These are phyloP conservation scores for Odocoileus hemionus DNA, from an alignment of 2,113 vertebrate species.

Conservation along the genomic window DNA sequence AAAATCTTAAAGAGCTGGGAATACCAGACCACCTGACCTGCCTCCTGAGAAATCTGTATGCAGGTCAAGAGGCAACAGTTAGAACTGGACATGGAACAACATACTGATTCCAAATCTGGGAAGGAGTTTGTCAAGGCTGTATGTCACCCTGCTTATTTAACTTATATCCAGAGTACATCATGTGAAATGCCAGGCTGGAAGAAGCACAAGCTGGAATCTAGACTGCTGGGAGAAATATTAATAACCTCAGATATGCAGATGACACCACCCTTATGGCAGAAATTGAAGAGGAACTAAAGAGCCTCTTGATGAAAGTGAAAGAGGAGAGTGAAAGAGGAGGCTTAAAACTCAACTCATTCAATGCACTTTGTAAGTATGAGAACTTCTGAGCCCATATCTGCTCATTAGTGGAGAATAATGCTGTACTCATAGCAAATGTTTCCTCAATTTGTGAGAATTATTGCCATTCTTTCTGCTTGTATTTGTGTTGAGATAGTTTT, in stretches of 20 bases:
- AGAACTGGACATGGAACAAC: neutral
- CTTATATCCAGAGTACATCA: neutral
- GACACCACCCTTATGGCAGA: neutral
- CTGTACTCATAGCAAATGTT: neutral
- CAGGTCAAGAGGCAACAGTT: neutral
- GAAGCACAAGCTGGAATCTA: neutral
- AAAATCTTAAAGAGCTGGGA: neutral
- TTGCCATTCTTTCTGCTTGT: neutral
- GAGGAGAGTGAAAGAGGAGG: neutral
- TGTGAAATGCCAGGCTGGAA: neutral
- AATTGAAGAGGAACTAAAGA: neutral
- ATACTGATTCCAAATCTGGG: neutral
- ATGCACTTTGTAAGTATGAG: neutral
- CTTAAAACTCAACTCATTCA: neutral
- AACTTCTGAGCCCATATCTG: neutral
- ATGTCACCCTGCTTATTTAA: neutral
- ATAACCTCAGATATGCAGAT: neutral
- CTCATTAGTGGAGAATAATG: neutral
- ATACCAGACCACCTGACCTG: neutral
- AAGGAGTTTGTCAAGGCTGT: neutral
- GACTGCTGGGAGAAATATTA: neutral
- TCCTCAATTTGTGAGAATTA: neutral
- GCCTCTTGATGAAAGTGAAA: neutral
- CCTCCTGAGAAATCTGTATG: neutral
- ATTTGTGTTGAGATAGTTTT: neutral